Percentiles rank a stretch among this genome's conserved stretches.
Conservation (phyloP, 2,113 vertebrate genomes). For the Paramisgurnus dabryanus region DNA sequence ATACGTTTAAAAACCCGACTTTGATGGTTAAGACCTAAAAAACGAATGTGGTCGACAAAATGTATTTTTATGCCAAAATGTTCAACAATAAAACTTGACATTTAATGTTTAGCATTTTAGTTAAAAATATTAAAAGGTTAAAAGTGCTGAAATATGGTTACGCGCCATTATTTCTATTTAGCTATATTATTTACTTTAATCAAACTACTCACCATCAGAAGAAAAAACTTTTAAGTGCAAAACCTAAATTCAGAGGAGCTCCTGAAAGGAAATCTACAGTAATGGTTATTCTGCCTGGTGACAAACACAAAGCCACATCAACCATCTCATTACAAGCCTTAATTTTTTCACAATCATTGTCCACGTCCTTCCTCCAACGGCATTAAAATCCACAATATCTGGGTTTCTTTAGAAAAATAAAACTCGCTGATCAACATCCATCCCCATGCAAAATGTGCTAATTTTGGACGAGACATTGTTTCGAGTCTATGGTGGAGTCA, state of each 20-base stretch:
- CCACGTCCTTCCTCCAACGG: not conserved
- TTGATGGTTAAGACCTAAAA: too few relatives aligned
- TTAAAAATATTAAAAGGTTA: too few relatives aligned
- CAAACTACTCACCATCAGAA: not conserved
- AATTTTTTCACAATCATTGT: not conserved
- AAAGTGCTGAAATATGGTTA: not conserved
- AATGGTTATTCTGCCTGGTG: conserved; percentile 1
- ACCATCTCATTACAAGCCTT: not conserved
- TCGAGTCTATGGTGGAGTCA: conserved; percentile 4
- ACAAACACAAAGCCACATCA: conserved; percentile 32
- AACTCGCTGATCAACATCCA: not conserved
- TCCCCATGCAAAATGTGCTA: not conserved
- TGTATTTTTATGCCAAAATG: too few relatives aligned
- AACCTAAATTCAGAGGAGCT: not conserved
- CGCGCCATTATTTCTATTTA: not conserved
- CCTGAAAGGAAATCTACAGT: not conserved
- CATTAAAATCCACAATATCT: not conserved
- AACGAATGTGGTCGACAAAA: too few relatives aligned
- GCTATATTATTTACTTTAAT: not conserved
- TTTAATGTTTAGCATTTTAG: not conserved
- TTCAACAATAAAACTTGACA: too few relatives aligned
- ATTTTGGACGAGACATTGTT: not conserved
- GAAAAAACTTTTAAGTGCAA: not conserved
- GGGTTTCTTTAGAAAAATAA: not conserved
- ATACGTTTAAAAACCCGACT: too few relatives aligned